Conservation (phyloP, 2,113 vertebrate species). For the Leptocoma aspasia region DNA sequence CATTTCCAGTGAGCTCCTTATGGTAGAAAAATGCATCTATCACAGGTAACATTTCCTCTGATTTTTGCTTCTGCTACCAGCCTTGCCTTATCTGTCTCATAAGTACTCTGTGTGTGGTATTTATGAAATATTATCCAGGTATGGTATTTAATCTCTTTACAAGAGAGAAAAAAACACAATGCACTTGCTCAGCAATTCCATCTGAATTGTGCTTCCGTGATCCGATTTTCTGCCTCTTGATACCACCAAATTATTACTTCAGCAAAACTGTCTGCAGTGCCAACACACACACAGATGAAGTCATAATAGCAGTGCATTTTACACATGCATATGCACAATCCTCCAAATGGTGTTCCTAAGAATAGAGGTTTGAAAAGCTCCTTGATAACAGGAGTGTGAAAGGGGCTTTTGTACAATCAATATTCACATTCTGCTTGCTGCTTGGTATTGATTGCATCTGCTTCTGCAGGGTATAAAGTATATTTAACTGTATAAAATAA, state of each 20-base stretch:
- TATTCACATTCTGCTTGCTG: conserved; percentile 9
- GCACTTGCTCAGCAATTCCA: conserved; percentile 5
- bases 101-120: not conserved
- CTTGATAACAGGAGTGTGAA: not conserved
- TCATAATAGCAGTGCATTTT: not conserved
- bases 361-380: conserved; percentile 6
- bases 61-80: not conserved
- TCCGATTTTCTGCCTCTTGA: not conserved
- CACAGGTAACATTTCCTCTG: not conserved
- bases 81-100: not conserved
- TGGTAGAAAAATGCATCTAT: not conserved
- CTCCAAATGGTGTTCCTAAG: not conserved
- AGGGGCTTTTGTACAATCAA: not conserved
- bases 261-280: not conserved
- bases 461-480: not conserved
- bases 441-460: not conserved
- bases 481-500: not conserved
- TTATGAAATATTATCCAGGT: not conserved
- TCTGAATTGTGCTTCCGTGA: not conserved
- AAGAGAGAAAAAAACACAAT: not conserved
- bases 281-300: not conserved
- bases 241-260: conserved; percentile 15
- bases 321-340: not conserved
- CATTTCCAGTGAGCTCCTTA: not conserved
- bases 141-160: not conserved